phyloP scores from a whole-genome alignment of 2,888 invertebrate species.

The Perizoma affinitatum region DNA sequence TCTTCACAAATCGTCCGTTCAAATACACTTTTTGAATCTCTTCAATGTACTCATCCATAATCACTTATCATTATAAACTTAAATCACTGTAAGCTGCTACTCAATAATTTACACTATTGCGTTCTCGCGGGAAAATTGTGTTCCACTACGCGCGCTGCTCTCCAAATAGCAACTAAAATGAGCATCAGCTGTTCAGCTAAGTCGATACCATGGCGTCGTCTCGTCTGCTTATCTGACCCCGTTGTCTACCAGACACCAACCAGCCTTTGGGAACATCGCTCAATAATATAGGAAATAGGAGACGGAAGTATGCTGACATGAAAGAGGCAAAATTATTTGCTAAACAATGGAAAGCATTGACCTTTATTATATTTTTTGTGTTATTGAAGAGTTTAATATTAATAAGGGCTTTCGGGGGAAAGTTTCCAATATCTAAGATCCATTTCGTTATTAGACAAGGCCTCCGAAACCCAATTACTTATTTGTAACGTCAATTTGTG shows the following conservation, averaged over 20 bases:
- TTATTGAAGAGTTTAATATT: too few relatives aligned
- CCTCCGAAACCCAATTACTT: too few relatives aligned
- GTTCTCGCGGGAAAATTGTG: constrained; percentile 2
- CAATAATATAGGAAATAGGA: constrained; percentile 35
- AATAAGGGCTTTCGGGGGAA: too few relatives aligned
- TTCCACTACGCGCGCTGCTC: constrained; percentile 49
- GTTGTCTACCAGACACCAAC: constrained; percentile 54
- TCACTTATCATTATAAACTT: too few relatives aligned
- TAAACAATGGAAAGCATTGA: neutral
- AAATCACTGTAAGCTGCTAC: too few relatives aligned
- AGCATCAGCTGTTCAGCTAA: constrained; percentile 71
- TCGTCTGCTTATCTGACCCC: constrained; percentile 75
- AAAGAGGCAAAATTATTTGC: neutral
- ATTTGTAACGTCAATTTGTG: too few relatives aligned
- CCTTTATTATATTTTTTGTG: too few relatives aligned
- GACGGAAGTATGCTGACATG: constrained; percentile 16
- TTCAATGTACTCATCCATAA: too few relatives aligned
- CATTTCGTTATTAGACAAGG: too few relatives aligned
- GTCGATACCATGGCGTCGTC: constrained; percentile 80
- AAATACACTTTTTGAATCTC: too few relatives aligned
- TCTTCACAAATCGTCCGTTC: neutral
- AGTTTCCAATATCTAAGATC: too few relatives aligned
- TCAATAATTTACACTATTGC: too few relatives aligned
- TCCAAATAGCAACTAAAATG: constrained; percentile 61
- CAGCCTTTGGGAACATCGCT: constrained; percentile 51